These are phyloP conservation scores for Phortica magna DNA, from an alignment of 2,888 invertebrate species.

Conservation along the genomic window DNA sequence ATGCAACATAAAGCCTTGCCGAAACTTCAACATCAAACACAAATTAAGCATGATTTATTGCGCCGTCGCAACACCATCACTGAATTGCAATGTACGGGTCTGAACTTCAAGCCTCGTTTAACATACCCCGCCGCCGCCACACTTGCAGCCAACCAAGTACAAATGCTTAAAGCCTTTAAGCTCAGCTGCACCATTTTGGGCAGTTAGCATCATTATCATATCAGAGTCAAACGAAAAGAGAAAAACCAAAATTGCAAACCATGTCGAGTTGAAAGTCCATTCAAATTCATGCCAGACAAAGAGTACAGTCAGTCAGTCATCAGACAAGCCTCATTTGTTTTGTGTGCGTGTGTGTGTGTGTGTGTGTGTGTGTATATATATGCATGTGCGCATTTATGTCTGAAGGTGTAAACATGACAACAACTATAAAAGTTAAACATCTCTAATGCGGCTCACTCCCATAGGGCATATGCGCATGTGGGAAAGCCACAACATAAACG, in stretches of 20 bases:
- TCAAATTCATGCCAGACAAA: slow-evolving; percentile 2
- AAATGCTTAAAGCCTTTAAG: background rate
- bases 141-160: background rate
- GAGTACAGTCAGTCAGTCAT: slow-evolving; percentile 8
- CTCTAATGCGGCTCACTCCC: slow-evolving; percentile 26
- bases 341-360: background rate
- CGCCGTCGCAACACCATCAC: slow-evolving; percentile 9
- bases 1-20: slow-evolving; percentile 3
- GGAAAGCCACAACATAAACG: slow-evolving; percentile 1
- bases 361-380: background rate
- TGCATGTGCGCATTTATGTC: background rate
- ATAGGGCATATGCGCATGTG: slow-evolving; percentile 2
- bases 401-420: slow-evolving; percentile 35
- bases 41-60: slow-evolving; percentile 70
- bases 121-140: background rate
- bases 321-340: background rate
- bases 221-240: slow-evolving; percentile 55
- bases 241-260: background rate
- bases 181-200: slow-evolving; percentile 17
- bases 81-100: background rate
- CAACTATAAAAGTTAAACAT: slow-evolving; percentile 30
- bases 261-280: background rate
- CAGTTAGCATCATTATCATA: slow-evolving; percentile 66
- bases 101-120: background rate
- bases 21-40: slow-evolving; percentile 26